Percentiles rank a stretch among this genome's conserved stretches.
Conservation (phyloP, 2,113 vertebrate species). For the Silurus glanis region DNA sequence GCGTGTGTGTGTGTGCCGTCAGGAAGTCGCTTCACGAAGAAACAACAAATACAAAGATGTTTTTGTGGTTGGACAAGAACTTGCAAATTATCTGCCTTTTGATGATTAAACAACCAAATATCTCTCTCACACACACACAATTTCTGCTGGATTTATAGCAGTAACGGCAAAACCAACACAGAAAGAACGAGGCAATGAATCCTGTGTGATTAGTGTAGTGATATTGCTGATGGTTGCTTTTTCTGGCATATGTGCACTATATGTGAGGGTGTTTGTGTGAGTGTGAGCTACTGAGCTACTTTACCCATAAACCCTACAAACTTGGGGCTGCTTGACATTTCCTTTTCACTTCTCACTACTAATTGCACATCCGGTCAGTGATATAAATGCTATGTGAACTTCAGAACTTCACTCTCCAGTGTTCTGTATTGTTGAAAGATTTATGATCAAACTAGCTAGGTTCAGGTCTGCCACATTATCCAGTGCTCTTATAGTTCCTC, state of each 20-base stretch:
- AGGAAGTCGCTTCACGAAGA: not conserved
- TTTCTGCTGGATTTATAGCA: not conserved
- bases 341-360: not conserved
- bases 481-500: not conserved
- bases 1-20: not conserved
- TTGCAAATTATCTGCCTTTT: not conserved
- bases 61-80: not conserved
- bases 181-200: not conserved
- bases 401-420: too few relatives aligned
- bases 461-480: not conserved
- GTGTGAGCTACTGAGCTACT: not conserved
- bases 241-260: not conserved
- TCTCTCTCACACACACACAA: too few relatives aligned
- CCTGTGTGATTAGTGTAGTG: not conserved
- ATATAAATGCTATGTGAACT: not conserved
- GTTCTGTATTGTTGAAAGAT: too few relatives aligned
- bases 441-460: not conserved
- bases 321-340: not conserved
- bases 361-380: slow-evolving; percentile 20
- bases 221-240: not conserved
- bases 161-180: not conserved
- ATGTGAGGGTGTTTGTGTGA: not conserved
- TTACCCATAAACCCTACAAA: not conserved
- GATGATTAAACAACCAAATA: not conserved
- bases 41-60: not conserved